These are phyloP conservation scores for Pemphredon lugubris DNA, from an alignment of 2,888 invertebrate species.

Conservation along the genomic window DNA sequence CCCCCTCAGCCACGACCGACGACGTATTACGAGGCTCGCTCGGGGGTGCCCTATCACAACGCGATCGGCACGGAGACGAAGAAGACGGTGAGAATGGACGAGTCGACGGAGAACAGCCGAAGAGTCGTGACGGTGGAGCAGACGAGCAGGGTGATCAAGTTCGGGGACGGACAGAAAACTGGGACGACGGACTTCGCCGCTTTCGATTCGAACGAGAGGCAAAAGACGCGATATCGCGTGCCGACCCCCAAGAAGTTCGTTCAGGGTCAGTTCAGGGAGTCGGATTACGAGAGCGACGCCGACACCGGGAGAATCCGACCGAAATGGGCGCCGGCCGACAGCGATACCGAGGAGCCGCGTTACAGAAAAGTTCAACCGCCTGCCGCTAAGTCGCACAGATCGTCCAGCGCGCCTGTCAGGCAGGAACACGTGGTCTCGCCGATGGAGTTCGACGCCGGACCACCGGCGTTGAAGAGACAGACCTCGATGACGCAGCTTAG, in stretches of 20 bases:
- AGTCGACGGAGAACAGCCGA: slow-evolving; percentile 85
- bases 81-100: slow-evolving; percentile 87
- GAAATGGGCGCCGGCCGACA: slow-evolving; percentile 85
- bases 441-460: slow-evolving; percentile 84
- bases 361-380: slow-evolving; percentile 86
- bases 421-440: slow-evolving; percentile 83
- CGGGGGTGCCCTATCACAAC: slow-evolving; percentile 84
- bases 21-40: slow-evolving; percentile 83
- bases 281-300: slow-evolving; percentile 87
- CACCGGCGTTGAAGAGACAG: slow-evolving; percentile 80
- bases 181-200: slow-evolving; percentile 39
- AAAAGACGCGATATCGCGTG: slow-evolving; percentile 66
- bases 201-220: slow-evolving; percentile 45
- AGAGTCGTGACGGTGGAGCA: slow-evolving; percentile 87
- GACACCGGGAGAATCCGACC: slow-evolving; percentile 84
- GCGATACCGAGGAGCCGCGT: slow-evolving; percentile 83
- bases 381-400: slow-evolving; percentile 77
- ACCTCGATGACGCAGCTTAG: slow-evolving; percentile 63
- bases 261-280: slow-evolving; percentile 85
- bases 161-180: slow-evolving; percentile 81
- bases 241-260: slow-evolving; percentile 86
- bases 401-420: slow-evolving; percentile 65
- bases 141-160: slow-evolving; percentile 87
- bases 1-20: slow-evolving; percentile 80
- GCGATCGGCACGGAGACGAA: slow-evolving; percentile 87